These are phyloP conservation scores for Hepsetus odoe DNA, from an alignment of 2,113 vertebrate genomes.

Conservation along the genomic window DNA sequence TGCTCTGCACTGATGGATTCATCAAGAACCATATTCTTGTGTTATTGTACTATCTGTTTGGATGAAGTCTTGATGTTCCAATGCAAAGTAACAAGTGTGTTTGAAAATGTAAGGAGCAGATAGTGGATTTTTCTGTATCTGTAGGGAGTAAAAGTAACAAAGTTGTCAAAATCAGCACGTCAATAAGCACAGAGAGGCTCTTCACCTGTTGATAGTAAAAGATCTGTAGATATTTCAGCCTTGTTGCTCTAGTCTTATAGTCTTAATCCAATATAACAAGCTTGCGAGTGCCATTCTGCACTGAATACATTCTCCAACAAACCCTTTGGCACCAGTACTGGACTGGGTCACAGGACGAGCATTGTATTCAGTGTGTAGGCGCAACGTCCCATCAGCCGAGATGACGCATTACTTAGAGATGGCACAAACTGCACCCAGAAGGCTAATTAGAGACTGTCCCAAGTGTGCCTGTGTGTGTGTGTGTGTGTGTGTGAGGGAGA, in stretches of 20 bases:
- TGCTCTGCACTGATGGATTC: no score
- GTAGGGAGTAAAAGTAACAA: no score
- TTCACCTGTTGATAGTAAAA: neutral
- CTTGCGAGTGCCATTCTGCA: neutral
- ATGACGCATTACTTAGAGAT: conserved; percentile 9
- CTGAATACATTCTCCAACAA: conserved; percentile 6
- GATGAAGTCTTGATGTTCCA: no score
- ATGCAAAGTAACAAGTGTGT: no score
- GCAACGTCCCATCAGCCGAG: neutral
- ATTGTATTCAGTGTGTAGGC: conserved; percentile 16
- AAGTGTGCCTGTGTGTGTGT: neutral
- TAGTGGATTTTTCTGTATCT: no score
- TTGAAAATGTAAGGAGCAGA: no score
- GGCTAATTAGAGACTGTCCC: neutral
- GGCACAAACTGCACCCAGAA: conserved; percentile 1
- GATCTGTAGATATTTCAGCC: neutral
- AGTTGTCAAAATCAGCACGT: no score
- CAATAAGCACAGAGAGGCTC: no score
- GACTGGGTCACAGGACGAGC: neutral
- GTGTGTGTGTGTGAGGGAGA: neutral
- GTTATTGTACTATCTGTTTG: no score
- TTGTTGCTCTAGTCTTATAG: neutral
- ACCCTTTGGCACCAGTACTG: neutral
- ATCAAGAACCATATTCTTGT: no score
- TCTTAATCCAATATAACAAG: neutral